These are phyloP conservation scores for Saturnia japonica DNA, from an alignment of 2,888 invertebrate genomes.

Conservation along the genomic window DNA sequence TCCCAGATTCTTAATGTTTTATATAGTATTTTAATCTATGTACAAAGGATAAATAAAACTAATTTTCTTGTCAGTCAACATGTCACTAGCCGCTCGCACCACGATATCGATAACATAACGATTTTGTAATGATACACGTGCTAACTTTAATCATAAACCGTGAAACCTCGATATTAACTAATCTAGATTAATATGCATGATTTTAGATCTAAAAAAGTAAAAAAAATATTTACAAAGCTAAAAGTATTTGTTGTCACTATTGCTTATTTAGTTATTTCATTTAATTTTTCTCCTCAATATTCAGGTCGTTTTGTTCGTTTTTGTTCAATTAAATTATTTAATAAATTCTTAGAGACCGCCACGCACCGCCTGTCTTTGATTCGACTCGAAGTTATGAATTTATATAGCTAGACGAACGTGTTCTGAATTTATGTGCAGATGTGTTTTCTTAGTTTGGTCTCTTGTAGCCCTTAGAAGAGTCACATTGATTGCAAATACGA, in stretches of 20 bases:
- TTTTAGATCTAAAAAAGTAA: background rate
- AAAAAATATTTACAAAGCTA: background rate
- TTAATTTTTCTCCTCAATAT: constrained; percentile 46
- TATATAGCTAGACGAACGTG: constrained; percentile 69
- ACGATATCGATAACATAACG: no score
- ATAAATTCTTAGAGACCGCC: constrained; percentile 69
- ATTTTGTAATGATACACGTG: no score
- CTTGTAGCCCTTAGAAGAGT: constrained; percentile 49
- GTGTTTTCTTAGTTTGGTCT: constrained; percentile 65
- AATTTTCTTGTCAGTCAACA: no score
- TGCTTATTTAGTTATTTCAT: constrained; percentile 5
- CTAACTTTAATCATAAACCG: no score
- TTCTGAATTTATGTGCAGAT: constrained; percentile 70
- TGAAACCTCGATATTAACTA: no score
- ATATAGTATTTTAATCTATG: no score
- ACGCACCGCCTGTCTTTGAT: constrained; percentile 65
- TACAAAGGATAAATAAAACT: no score
- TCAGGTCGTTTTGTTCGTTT: constrained; percentile 62
- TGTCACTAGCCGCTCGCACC: no score
- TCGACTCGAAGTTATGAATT: constrained; percentile 73
- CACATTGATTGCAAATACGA: constrained; percentile 7
- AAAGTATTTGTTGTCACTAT: background rate
- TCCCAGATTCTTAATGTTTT: no score
- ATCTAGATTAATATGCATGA: no score
- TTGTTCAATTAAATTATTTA: constrained; percentile 76